Evolutionary conservation across 2,113 vertebrate genomes (phyloP), one percentile per base, ranked within the genome.

Genomic region (Heterochromis multidens): DNA sequence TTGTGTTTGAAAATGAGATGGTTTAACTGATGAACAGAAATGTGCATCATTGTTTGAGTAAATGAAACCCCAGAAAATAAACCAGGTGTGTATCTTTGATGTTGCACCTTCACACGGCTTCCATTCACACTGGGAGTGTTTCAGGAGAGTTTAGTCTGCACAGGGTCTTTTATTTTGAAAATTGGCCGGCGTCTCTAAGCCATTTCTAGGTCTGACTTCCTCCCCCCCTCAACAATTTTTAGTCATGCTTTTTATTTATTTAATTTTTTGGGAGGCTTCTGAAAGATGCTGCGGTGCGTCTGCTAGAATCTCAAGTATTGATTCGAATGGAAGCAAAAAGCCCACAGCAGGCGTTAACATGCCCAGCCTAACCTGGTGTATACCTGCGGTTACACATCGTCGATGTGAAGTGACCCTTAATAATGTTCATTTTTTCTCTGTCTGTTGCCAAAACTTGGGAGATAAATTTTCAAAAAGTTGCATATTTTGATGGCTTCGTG

Each of bases 211-310:
- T 43, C n/a, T n/a, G n/a, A n/a, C n/a, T n/a, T n/a, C n/a, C n/a
- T n/a, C n/a, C n/a, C 40, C 40, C 40, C 12, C 13, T 63, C 19
- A 1, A n/a, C n/a, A 9, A 40, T 0, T 65, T 65, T 65, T 40
- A 65, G 62, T 40, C 21, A 23, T 1, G 0, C 33, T 40, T 35
- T 1, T 0, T 1, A 35, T 0, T 19, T n/a, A n/a, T n/a, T n/a
- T n/a, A n/a, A n/a, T n/a, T n/a, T n/a, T 63, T 63, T 63, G 9
- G 19, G 33, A 65, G 0, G 62, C 21, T 65, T 65, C 62, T 37
- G 62, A 1, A 63, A 63, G 9, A 63, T 63, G 61, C 19, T 63
- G 61, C 61, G 21, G 31, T 62, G 10, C 5, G 0, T 14, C 21
- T 65, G 62, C 3, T 5, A 3, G 35, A 5, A 23, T 65, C n/a